Base-by-base conservation (phyloP, 1,140 invertebrate genomes). In the Arctopsyche grandis region DNA sequence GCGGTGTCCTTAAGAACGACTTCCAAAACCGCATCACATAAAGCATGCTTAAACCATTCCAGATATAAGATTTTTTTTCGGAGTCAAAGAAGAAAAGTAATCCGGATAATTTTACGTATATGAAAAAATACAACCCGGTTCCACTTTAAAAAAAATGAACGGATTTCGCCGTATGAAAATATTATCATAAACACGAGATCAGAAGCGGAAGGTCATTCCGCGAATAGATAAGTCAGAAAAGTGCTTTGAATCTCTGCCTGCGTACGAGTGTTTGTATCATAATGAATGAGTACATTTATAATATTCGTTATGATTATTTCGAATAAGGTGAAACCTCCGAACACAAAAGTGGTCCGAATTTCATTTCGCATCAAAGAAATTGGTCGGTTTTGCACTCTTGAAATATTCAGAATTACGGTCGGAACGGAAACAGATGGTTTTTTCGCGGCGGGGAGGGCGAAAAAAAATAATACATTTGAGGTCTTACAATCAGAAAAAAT, bases 361-460 rank as follows among this genome's bases (percentile, higher is more conserved):
- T 38, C 29, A 52, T 66, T 66, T 66, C 9, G 24, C 26, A 66
- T 26, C 10, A 66, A 22, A 29, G 63, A 66, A 66, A 66, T 66
- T 66, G 63, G 9, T 63, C 16, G 21, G 63, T 66, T 38, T 22
- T 66, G 63, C 63, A 66, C 63, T 66, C 63, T 26, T 66, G 24
- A 66, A 66, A 66, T 66, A 66, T 66, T 66, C 63, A 66, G 63
- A 66, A 66, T 66, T 66, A 66, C 63, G 63, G 63, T 66, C 63
- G 22, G 63, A 22, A 5, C 63, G 63, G 63, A 66, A 66, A 66
- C 63, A 66, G 63, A 66, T 66, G 63, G 63, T 66, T 66, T 66
- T 66, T 22, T 66, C 24, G 22, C 14, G n/a, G 19, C 7, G 5
- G 24, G 26, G 24, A 14, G 48, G 10, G 12, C 21, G 21, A 26